Evolutionary conservation across 2,888 invertebrate species (phyloP).

Genomic region (Barypeithes pellucidus): DNA sequence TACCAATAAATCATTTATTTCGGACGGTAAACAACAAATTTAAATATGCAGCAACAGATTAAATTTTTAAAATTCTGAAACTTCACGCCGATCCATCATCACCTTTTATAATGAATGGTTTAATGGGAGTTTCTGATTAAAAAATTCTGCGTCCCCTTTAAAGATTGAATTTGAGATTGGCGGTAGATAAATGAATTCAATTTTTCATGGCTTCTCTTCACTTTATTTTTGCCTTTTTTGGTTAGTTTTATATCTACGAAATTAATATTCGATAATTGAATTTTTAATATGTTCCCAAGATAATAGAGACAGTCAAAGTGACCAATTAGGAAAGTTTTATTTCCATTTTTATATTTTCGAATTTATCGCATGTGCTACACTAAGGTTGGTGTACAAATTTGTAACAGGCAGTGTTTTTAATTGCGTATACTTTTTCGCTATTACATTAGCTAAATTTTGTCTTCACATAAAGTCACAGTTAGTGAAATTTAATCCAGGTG

Average conservation of each 20-base stretch:
- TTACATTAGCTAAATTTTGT: too few relatives aligned
- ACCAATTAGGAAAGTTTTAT: not conserved
- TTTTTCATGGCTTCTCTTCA: constrained; percentile 42
- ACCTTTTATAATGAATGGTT: constrained; percentile 48
- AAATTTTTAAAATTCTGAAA: constrained; percentile 24
- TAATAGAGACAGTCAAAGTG: not conserved
- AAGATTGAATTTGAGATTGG: constrained; percentile 50
- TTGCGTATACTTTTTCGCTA: too few relatives aligned
- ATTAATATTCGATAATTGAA: not conserved
- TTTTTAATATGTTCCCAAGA: not conserved
- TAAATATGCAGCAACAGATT: constrained; percentile 14
- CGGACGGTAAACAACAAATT: constrained; percentile 13
- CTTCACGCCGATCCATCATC: constrained; percentile 43
- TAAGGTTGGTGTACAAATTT: too few relatives aligned
- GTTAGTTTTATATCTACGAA: constrained; percentile 2
- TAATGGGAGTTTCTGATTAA: constrained; percentile 47
- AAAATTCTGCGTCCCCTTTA: constrained; percentile 30
- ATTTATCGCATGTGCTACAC: too few relatives aligned
- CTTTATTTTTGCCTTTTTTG: constrained; percentile 35
- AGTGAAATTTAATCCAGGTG: too few relatives aligned
- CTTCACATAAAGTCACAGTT: too few relatives aligned
- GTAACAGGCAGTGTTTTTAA: too few relatives aligned
- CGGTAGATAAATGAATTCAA: constrained; percentile 43
- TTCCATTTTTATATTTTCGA: too few relatives aligned
- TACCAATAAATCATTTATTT: constrained; percentile 23